phyloP scores from a whole-genome alignment of 2,888 invertebrate species.

The Anthoptus insignis region DNA sequence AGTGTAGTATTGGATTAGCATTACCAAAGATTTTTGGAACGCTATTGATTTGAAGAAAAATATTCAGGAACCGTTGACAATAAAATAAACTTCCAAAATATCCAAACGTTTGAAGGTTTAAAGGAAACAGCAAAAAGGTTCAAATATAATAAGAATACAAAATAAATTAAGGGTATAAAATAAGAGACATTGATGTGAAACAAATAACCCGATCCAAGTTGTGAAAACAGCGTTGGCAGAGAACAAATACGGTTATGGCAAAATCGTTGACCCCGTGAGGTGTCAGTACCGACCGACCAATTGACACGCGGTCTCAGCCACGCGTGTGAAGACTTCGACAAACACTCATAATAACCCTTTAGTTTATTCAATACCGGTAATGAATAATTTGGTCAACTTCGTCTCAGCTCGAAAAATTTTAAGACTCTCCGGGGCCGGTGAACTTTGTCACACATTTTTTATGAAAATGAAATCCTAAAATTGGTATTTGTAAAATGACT shows the following conservation, averaged over 20 bases:
- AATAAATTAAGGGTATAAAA: too few relatives aligned
- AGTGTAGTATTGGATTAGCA: too few relatives aligned
- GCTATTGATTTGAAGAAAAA: too few relatives aligned
- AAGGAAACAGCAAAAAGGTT: too few relatives aligned
- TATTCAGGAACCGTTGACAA: too few relatives aligned
- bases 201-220: conserved; percentile 57
- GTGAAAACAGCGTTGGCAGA: conserved; percentile 63
- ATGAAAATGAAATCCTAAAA: too few relatives aligned
- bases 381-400: conserved; percentile 84
- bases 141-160: too few relatives aligned
- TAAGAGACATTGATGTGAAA: conserved; percentile 54
- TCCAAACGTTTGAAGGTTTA: too few relatives aligned
- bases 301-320: conserved; percentile 73
- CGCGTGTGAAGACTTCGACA: conserved; percentile 85
- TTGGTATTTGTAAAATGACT: not conserved
- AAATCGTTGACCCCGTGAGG: conserved; percentile 79
- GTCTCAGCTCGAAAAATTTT: conserved; percentile 71
- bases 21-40: too few relatives aligned
- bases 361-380: conserved; percentile 81
- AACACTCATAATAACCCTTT: conserved; percentile 67
- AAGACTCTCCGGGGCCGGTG: too few relatives aligned
- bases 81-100: too few relatives aligned
- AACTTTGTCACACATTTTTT: too few relatives aligned
- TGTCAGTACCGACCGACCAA: conserved; percentile 76
- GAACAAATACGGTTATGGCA: conserved; percentile 72